A percentile compares a stretch with the other conserved stretches of the same genome.
Conservation (phyloP, 2,888 invertebrate genomes). For the Agrotis ipsilon region DNA sequence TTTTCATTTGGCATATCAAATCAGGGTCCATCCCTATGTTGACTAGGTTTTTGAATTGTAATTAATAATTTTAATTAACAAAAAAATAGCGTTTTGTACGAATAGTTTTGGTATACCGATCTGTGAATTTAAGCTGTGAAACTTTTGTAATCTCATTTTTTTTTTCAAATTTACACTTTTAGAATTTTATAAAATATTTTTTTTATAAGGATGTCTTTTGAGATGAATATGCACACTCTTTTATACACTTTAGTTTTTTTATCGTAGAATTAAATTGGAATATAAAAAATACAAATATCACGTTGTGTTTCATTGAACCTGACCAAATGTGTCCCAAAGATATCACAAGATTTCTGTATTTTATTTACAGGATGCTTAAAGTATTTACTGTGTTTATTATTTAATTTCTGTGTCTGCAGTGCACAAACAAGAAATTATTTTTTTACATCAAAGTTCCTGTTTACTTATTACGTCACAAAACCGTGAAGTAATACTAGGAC, state of each 20-base stretch:
- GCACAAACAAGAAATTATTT: too few relatives aligned
- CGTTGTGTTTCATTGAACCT: constrained; percentile 3
- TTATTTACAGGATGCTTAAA: too few relatives aligned
- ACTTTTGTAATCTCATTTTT: background rate
- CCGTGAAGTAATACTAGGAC: too few relatives aligned
- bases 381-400: too few relatives aligned
- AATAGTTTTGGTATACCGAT: background rate
- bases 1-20: constrained; percentile 16
- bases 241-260: constrained; percentile 1
- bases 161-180: background rate
- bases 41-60: background rate
- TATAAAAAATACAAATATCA: background rate
- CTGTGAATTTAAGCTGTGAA: background rate
- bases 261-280: background rate
- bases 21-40: background rate
- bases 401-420: too few relatives aligned
- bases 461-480: too few relatives aligned
- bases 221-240: constrained; percentile 11
- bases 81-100: background rate
- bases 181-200: constrained; percentile 9
- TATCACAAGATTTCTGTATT: too few relatives aligned
- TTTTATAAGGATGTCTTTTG: constrained; percentile 12
- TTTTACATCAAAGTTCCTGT: too few relatives aligned
- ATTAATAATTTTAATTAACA: background rate
- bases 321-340: background rate